Base-by-base conservation (phyloP, 35 echinoderm and acorn worm species). In the Heliocidaris tuberculata region DNA sequence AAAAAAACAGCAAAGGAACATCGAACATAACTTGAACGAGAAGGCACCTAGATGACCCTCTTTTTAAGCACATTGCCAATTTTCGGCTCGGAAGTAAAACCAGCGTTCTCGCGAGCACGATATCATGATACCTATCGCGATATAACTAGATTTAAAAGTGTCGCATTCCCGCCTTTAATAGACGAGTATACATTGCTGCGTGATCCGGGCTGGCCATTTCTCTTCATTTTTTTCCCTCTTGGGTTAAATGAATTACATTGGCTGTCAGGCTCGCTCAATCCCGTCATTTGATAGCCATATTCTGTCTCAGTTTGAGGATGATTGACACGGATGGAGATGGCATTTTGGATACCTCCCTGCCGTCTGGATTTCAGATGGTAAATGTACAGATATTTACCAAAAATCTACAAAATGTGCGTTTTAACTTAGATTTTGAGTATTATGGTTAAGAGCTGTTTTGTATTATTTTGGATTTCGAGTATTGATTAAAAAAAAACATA, bases 161-260 rank as follows among this genome's bases (percentile, higher is more conserved):
- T 78, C 65, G 27, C 65, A 19, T 78, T 78, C 65, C 65, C 65
- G 65, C 65, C 65, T 78, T 19, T 78, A 78, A 78, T 78, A 78
- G 65, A 78, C 65, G 65, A 78, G 65, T 78, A 78, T 78, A 78
- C 65, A 78, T 78, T 24, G 65, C 65, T 19, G 27, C 65, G 65
- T 78, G 65, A 78, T 78, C 65, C 65, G 65, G 65, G 19, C 65
- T 19, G 65, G 65, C 19, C 65, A 78, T 78, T 78, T 78, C 65
- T 78, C 65, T 78, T 78, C 65, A 78, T 78, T 78, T 78, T 78
- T 42, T 78, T 24, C 17, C 17, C 27, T 78, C 27, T 78, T 78
- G 65, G 27, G 21, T 78, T 78, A 78, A 78, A 78, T 78, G 65
- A 78, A 78, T 78, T 78, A 78, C 65, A 78, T 78, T 78, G 65